phyloP scores from a whole-genome alignment of 2,888 invertebrate genomes.

The Eupithecia subfuscata region DNA sequence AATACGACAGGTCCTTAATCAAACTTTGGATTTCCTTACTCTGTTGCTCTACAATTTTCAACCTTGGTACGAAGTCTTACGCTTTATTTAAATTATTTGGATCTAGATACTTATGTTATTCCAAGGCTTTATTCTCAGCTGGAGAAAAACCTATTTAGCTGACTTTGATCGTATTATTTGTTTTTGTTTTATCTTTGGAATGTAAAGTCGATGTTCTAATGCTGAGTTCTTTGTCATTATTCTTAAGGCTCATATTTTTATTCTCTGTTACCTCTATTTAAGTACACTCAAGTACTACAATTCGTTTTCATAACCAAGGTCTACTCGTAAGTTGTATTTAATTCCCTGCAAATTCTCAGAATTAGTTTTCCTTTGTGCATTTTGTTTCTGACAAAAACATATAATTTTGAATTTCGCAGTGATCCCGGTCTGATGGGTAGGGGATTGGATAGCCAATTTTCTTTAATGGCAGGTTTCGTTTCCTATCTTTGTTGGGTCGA shows the following conservation, averaged over 20 bases:
- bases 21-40: conserved; percentile 80
- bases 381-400: conserved; percentile 44
- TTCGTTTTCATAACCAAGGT: not conserved
- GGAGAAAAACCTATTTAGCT: conserved; percentile 81
- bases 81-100: conserved; percentile 48
- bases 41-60: conserved; percentile 45
- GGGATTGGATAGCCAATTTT: conserved; percentile 76
- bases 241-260: not conserved
- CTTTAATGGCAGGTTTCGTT: conserved; percentile 80
- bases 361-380: conserved; percentile 20
- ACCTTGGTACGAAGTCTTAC: conserved; percentile 47
- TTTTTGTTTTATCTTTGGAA: conserved; percentile 70
- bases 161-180: conserved; percentile 81
- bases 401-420: conserved; percentile 62
- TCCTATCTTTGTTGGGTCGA: conserved; percentile 75
- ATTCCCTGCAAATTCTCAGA: conserved; percentile 18
- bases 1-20: conserved; percentile 84
- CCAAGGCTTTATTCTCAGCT: conserved; percentile 48
- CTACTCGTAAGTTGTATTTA: not conserved
- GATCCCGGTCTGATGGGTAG: conserved; percentile 52
- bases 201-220: conserved; percentile 39
- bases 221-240: not conserved
- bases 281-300: not conserved
- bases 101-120: conserved; percentile 48
- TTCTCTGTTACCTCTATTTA: not conserved